Evolutionary conservation across 2,888 invertebrate species (phyloP).

Genomic region (Trichogramma dendrolimi): DNA sequence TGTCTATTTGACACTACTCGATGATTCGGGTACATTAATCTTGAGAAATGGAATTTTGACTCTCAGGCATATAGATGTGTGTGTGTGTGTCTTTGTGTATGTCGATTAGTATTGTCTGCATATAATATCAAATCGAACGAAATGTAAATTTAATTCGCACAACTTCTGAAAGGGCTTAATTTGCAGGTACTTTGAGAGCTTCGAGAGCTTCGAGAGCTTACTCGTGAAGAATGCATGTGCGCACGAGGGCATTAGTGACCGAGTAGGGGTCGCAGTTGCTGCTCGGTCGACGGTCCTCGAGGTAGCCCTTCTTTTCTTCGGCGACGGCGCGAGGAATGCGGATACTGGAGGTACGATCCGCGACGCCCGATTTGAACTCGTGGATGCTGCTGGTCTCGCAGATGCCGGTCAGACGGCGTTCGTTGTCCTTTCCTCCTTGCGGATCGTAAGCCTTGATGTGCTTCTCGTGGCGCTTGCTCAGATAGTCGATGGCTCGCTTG

Average conservation of each 20-base stretch:
- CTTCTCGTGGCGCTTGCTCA: conserved; percentile 84
- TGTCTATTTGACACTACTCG: no score
- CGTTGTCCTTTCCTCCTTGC: conserved; percentile 92
- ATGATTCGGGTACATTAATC: no score
- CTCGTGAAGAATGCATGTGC: conserved; percentile 79
- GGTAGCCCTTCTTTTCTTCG: conserved; percentile 86
- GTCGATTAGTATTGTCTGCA: no score
- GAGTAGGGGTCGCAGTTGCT: conserved; percentile 91
- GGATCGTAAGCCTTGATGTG: conserved; percentile 98
- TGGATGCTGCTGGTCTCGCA: conserved; percentile 97
- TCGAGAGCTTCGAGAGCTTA: conserved; percentile 46
- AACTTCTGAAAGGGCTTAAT: no score
- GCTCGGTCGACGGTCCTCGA: conserved; percentile 90
- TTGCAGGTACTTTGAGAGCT: no score
- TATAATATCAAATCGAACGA: no score
- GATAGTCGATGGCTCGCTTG: conserved; percentile 90
- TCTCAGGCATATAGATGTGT: no score
- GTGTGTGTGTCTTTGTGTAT: no score
- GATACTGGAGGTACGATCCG: conserved; percentile 90
- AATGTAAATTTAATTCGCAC: no score
- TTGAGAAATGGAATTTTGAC: no score
- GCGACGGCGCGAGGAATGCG: conserved; percentile 88
- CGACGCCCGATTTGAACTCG: conserved; percentile 93
- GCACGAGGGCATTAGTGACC: conserved; percentile 78
- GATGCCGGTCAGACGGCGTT: conserved; percentile 86